Evolutionary conservation across 2,113 vertebrate genomes (phyloP).

Genomic region (Acinonyx jubatus): DNA sequence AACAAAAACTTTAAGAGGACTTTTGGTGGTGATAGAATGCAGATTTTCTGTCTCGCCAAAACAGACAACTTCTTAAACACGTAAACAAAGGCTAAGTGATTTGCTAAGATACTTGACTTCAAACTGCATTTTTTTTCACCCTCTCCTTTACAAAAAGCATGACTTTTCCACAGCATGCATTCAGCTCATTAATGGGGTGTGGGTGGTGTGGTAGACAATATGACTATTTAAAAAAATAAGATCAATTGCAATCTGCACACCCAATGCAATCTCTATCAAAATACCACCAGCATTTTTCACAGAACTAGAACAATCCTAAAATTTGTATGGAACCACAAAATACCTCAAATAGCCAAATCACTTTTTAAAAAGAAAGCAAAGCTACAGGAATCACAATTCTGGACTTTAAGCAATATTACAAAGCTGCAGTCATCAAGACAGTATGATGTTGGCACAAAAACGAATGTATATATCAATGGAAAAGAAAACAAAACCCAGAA

Average conservation of each 20-base stretch:
- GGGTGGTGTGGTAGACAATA: neutral
- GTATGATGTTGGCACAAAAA: no score
- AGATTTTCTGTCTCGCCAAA: slow-evolving; percentile 31
- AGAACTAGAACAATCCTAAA: no score
- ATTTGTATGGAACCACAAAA: no score
- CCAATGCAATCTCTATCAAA: no score
- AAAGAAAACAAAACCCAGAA: no score
- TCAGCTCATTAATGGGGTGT: neutral
- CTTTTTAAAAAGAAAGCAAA: no score
- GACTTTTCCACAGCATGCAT: neutral
- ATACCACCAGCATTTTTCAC: no score
- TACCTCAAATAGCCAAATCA: no score
- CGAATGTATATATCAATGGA: no score
- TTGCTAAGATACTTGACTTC: neutral
- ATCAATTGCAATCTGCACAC: neutral
- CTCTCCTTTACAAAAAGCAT: neutral
- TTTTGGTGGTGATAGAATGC: neutral
- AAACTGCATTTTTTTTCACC: neutral
- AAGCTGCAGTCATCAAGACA: no score
- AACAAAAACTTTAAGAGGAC: neutral
- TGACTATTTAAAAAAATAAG: neutral
- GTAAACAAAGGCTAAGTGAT: slow-evolving; percentile 24
- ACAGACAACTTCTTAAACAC: slow-evolving; percentile 12
- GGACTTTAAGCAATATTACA: no score
- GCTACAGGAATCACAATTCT: no score